phyloP scores from a whole-genome alignment of 2,113 vertebrate genomes.

The Periophthalmodon schlosseri region DNA sequence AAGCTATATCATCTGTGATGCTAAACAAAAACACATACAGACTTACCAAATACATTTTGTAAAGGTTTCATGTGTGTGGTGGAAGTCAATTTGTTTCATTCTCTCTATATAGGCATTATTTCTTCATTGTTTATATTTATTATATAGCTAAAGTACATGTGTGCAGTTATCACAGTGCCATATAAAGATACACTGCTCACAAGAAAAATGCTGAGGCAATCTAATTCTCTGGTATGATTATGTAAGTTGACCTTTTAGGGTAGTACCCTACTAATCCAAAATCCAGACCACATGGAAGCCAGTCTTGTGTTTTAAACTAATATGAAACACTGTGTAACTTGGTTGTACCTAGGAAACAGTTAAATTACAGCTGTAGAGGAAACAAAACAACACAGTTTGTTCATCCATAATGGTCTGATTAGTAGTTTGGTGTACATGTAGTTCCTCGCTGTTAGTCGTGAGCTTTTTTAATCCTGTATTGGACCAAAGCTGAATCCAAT shows the following conservation, averaged over 20 bases:
- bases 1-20: constrained; percentile 5
- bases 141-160: constrained; percentile 4
- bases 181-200: constrained; percentile 1
- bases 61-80: not conserved
- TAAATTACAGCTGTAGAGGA: not conserved
- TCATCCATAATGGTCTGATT: constrained; percentile 12
- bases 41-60: not conserved
- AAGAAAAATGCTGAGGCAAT: constrained; percentile 6
- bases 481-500: constrained; percentile 14
- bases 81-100: not conserved
- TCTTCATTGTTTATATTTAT: constrained; percentile 3
- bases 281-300: not conserved
- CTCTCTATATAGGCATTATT: not conserved
- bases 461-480: constrained; percentile 15
- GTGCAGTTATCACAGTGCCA: constrained; percentile 24
- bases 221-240: not conserved
- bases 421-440: constrained; percentile 34
- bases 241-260: constrained; percentile 53
- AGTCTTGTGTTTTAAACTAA: not conserved
- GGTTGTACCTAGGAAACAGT: constrained; percentile 12
- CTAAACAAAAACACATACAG: not conserved
- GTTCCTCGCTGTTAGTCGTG: constrained; percentile 40
- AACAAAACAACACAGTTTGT: constrained; percentile 15
- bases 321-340: not conserved
- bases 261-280: not conserved